phyloP scores from a whole-genome alignment of 2,113 vertebrate species.

The Sphyrna mokarran region DNA sequence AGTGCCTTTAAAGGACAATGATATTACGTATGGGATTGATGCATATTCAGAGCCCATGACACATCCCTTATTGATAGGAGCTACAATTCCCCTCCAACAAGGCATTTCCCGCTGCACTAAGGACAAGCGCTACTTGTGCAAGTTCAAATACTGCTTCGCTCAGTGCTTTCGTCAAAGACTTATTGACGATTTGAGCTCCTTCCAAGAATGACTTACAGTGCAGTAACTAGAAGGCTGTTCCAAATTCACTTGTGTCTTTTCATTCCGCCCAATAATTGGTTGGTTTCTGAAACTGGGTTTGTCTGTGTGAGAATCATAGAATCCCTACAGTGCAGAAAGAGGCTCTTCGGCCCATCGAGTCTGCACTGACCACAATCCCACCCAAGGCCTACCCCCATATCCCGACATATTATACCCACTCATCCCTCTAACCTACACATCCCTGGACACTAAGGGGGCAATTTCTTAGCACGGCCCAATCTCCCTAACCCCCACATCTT shows the following conservation, averaged over 20 bases:
- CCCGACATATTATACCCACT: too few relatives aligned
- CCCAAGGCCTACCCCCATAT: too few relatives aligned
- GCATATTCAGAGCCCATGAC: neutral
- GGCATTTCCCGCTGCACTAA: neutral
- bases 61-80: neutral
- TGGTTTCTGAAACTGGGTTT: neutral
- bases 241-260: neutral
- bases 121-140: neutral
- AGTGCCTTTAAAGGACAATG: neutral
- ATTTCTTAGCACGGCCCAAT: too few relatives aligned
- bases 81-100: neutral
- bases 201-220: neutral
- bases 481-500: too few relatives aligned
- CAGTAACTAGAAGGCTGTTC: neutral
- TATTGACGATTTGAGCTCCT: neutral
- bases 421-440: too few relatives aligned
- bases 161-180: neutral
- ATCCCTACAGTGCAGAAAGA: too few relatives aligned
- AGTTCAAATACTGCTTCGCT: neutral
- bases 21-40: neutral
- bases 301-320: too few relatives aligned
- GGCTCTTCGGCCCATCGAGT: too few relatives aligned
- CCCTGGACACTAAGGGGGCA: too few relatives aligned
- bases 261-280: neutral
- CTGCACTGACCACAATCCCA: too few relatives aligned